phyloP scores from a whole-genome alignment of 2,888 invertebrate genomes.

The Xestia ashworthii region DNA sequence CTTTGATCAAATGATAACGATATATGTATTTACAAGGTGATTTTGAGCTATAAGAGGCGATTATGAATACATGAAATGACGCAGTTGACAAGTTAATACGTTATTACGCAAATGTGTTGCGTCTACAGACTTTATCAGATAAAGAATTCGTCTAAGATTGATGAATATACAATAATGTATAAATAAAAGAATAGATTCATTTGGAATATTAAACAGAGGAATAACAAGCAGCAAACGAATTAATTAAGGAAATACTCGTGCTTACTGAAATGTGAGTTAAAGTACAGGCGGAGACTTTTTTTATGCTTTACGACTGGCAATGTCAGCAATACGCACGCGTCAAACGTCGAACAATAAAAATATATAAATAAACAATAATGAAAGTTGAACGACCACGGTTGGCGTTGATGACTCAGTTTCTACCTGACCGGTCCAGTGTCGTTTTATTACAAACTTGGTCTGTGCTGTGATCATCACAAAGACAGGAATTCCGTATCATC shows the following conservation, averaged over 20 bases:
- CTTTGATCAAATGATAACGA: conserved; percentile 30
- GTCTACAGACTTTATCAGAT: conserved; percentile 38
- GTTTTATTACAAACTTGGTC: conserved; percentile 75
- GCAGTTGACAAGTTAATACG: conserved; percentile 34
- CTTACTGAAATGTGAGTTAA: background rate
- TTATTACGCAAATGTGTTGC: conserved; percentile 32
- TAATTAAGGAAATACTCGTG: background rate
- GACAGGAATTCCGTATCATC: conserved; percentile 77
- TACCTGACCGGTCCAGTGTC: conserved; percentile 82
- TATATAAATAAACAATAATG: conserved; percentile 86
- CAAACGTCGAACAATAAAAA: conserved; percentile 79
- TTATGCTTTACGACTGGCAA: conserved; percentile 63
- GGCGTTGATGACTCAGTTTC: conserved; percentile 84
- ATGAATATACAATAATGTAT: background rate
- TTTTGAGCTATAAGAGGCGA: conserved; percentile 22
- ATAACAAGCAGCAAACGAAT: background rate
- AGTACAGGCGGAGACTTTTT: background rate
- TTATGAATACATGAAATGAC: conserved; percentile 37
- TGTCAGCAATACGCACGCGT: conserved; percentile 73
- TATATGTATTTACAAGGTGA: conserved; percentile 19
- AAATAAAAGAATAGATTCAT: background rate
- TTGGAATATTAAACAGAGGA: conserved; percentile 21
- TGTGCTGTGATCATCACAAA: conserved; percentile 78
- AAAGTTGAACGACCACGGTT: conserved; percentile 87
- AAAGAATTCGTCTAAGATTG: conserved; percentile 22